These are phyloP conservation scores for Neogobius melanostomus DNA, from an alignment of 2,113 vertebrate genomes.

Conservation along the genomic window DNA sequence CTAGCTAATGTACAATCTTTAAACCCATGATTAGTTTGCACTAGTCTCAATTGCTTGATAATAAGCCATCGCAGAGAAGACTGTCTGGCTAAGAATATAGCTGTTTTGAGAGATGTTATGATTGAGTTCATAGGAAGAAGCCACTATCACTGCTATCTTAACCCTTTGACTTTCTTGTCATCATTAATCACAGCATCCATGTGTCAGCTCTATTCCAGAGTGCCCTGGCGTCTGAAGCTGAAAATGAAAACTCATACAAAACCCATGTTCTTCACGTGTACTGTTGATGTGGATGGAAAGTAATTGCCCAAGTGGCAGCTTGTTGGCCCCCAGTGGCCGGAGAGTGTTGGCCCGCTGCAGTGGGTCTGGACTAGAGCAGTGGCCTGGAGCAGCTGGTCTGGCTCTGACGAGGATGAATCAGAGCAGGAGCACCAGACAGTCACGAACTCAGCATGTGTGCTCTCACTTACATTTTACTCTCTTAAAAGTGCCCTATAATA, in stretches of 20 bases:
- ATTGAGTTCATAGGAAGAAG: not conserved
- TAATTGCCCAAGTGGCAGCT: not conserved
- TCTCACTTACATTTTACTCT: conserved; percentile 47
- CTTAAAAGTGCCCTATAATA: not conserved
- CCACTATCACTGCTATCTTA: conserved; percentile 28
- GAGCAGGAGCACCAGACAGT: conserved; percentile 42
- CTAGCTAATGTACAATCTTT: too few species aligned
- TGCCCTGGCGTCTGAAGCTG: conserved; percentile 19
- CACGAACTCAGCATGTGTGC: conserved; percentile 35
- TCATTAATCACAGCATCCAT: not conserved
- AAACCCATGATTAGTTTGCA: too few species aligned
- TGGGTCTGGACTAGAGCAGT: conserved; percentile 24
- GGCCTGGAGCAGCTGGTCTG: conserved; percentile 46
- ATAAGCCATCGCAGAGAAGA: too few species aligned
- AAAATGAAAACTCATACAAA: not conserved
- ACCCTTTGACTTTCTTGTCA: conserved; percentile 31
- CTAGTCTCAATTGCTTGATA: too few species aligned
- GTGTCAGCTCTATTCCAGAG: not conserved
- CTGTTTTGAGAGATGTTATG: not conserved
- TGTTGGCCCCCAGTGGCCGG: conserved; percentile 26
- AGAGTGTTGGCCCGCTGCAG: conserved; percentile 12
- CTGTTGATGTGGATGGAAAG: not conserved
- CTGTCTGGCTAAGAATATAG: not conserved
- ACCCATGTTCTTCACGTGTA: not conserved
- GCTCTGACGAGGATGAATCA: conserved; percentile 61